Conservation (phyloP, 1,140 invertebrate species). For the Drosophila guanche region DNA sequence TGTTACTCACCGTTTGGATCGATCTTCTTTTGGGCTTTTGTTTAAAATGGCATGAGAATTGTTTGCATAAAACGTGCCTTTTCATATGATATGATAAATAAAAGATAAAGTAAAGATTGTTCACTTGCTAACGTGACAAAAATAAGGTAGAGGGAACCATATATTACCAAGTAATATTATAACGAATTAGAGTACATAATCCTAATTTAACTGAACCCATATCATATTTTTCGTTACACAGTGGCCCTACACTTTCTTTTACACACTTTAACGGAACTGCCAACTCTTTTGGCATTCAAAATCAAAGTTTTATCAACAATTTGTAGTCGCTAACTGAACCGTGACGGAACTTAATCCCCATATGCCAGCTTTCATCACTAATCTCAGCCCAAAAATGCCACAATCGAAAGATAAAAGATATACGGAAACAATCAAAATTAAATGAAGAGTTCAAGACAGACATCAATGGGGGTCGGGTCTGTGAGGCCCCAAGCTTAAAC, state of each 20-base stretch:
- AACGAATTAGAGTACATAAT: too few relatives aligned
- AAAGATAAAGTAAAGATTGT: neutral
- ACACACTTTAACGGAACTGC: too few relatives aligned
- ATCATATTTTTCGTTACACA: too few relatives aligned
- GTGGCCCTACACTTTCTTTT: too few relatives aligned
- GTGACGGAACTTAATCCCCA: neutral
- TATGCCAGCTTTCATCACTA: neutral
- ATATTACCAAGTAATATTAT: too few relatives aligned
- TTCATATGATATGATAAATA: slow-evolving; percentile 33
- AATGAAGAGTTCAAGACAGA: slow-evolving; percentile 17
- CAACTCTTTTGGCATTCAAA: too few relatives aligned
- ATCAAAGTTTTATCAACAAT: too few relatives aligned
- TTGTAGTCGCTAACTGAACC: too few relatives aligned
- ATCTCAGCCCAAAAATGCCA: slow-evolving; percentile 3
- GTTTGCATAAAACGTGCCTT: slow-evolving; percentile 68
- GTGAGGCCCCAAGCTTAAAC: slow-evolving; percentile 17
- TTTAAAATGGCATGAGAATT: slow-evolving; percentile 40
- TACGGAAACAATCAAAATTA: slow-evolving; percentile 4
- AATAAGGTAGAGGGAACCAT: too few relatives aligned
- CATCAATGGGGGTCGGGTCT: too few relatives aligned
- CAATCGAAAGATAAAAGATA: slow-evolving; percentile 5
- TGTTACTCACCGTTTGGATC: slow-evolving; percentile 33
- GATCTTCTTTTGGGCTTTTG: slow-evolving; percentile 8
- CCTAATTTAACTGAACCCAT: too few relatives aligned
- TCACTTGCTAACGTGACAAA: neutral